Base-by-base conservation (phyloP, 1,140 invertebrate genomes). In the Brachionus rubens region DNA sequence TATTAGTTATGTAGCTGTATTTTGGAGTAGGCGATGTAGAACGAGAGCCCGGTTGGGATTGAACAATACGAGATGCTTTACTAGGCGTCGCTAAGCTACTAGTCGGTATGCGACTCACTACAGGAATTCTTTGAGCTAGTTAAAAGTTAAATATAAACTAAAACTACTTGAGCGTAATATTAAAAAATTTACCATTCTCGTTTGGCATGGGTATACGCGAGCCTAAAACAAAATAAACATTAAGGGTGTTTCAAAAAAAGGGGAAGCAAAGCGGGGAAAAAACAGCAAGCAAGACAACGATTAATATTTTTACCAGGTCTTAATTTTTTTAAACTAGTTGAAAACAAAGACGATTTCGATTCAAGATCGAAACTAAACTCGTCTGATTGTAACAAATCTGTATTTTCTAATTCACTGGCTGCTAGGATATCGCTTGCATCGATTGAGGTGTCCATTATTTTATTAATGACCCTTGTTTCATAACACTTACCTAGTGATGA, bases 261-360 rank as follows among this genome's bases (percentile, higher is more conserved):
- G 33, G 14, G 65, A 24, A 16, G n/a, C n/a, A 16, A 21, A 41
- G 43, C 62, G 26, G 2, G n/a, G 7, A 41, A 3, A 43, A 19
- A 12, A 47, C 62, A 67, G 16, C 14, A 41, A 41, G 10, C 24
- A 43, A 28, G 40, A 26, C 12, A 24, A n/a, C n/a, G n/a, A n/a
- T n/a, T n/a, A n/a, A n/a, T n/a, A n/a, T n/a, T n/a, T n/a, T 59
- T 59, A 59, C 54, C 54, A 59, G 54, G 26, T 59, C 54, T 48
- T 70, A 62, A 46, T 47, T 77, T 48, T 10, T 40, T n/a, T 9
- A 76, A 16, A 92, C 92, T 67, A 92, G 86, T 83, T 92, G 54
- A 33, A 7, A 59, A 59, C 3, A 70, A 19, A 46, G 65, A 70
- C 41, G 41, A 70, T 26, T 26, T 48, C n/a, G 65, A 50, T 19